Percentiles rank a stretch among this genome's conserved stretches.
phyloP scores from a whole-genome alignment of 30 jellyfish, hydroid and myxozoan species.

The Aurelia coerulea region DNA sequence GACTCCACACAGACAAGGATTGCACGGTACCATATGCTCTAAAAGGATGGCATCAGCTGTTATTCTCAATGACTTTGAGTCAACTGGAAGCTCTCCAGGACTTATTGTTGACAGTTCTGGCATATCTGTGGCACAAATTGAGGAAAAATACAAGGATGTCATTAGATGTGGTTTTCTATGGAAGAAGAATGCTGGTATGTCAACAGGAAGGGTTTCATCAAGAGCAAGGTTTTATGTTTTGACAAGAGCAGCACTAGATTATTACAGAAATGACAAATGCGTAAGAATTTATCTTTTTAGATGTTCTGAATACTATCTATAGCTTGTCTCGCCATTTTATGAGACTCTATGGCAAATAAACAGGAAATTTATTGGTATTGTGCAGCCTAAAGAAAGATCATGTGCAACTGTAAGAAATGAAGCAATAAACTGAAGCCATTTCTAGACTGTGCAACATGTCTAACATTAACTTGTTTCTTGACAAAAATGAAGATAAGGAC shows the following conservation, averaged over 20 bases:
- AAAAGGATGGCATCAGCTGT: slow-evolving; percentile 46
- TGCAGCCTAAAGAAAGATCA: too few relatives aligned
- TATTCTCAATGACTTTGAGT: slow-evolving; percentile 31
- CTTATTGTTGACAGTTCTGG: slow-evolving; percentile 45
- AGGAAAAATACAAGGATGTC: slow-evolving; percentile 21
- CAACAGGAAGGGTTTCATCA: slow-evolving; percentile 52
- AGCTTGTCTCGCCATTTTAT: background rate
- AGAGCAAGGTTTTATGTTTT: slow-evolving; percentile 66
- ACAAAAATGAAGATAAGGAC: too few relatives aligned
- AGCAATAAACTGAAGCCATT: too few relatives aligned
- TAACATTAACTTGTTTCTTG: too few relatives aligned
- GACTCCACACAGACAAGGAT: too few relatives aligned
- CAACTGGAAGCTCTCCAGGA: slow-evolving; percentile 31
- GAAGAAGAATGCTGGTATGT: slow-evolving; percentile 53
- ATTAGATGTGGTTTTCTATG: slow-evolving; percentile 73
- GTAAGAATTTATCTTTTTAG: slow-evolving; percentile 42
- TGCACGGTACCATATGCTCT: too few relatives aligned
- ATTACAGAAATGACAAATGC: slow-evolving; percentile 80
- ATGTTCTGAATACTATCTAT: background rate
- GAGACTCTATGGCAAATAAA: too few relatives aligned
- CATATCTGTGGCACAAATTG: slow-evolving; percentile 24
- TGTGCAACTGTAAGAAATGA: too few relatives aligned
- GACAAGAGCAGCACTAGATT: slow-evolving; percentile 71
- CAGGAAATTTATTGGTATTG: too few relatives aligned
- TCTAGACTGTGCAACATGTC: too few relatives aligned